These are phyloP conservation scores for Trichomycterus rosablanca DNA, from an alignment of 2,113 vertebrate species.

Conservation along the genomic window DNA sequence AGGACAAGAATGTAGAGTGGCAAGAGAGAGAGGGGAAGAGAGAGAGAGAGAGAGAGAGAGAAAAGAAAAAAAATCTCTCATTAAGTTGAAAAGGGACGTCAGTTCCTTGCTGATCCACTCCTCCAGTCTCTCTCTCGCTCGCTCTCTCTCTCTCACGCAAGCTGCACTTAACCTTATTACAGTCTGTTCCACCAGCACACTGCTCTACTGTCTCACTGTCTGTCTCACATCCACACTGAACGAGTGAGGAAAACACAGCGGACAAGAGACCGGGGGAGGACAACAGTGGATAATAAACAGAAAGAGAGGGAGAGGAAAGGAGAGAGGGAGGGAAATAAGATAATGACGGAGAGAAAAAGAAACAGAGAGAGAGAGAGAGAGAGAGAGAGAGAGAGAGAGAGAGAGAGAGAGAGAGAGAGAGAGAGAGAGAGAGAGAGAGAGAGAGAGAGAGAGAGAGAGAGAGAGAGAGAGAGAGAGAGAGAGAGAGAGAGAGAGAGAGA, in stretches of 20 bases:
- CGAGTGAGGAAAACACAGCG: conserved; percentile 29
- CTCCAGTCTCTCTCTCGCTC: conserved; percentile 12
- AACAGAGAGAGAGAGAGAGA: conserved; percentile 13
- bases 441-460: too few species aligned
- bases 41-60: conserved; percentile 42
- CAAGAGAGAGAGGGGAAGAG: conserved; percentile 51
- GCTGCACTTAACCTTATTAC: conserved; percentile 66
- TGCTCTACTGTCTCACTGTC: conserved; percentile 8
- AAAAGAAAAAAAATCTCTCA: conserved; percentile 33
- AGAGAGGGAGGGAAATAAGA: not conserved
- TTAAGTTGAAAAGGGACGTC: conserved; percentile 34
- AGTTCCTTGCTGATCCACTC: conserved; percentile 29
- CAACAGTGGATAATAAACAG: conserved; percentile 7
- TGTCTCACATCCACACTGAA: conserved; percentile 12
- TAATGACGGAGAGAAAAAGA: conserved; percentile 7
- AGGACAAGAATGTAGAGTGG: conserved; percentile 53
- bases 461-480: conserved; percentile 21
- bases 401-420: conserved; percentile 2
- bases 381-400: not conserved
- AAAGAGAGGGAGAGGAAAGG: conserved; percentile 13
- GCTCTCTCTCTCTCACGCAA: conserved; percentile 21
- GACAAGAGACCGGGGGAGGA: conserved; percentile 21
- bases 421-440: not conserved
- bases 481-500: not conserved
- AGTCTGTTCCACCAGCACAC: conserved; percentile 50